Evolutionary conservation across 2,888 invertebrate genomes (phyloP).

Genomic region (Machimus atricapillus): DNA sequence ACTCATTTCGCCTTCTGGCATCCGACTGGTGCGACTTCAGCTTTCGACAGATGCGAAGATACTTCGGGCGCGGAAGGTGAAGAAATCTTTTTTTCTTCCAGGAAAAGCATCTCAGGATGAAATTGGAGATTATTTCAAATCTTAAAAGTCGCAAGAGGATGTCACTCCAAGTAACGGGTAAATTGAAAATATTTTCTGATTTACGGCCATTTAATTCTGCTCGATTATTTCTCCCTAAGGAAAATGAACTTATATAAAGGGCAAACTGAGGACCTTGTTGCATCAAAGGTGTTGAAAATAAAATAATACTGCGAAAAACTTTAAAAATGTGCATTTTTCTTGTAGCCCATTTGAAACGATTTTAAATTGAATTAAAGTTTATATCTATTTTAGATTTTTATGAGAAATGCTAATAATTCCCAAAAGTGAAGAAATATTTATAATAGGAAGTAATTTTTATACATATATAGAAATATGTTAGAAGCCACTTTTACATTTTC

Average conservation of each 20-base stretch:
- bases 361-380: too few species aligned
- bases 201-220: background rate
- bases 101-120: background rate
- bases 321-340: background rate
- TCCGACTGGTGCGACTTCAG: background rate
- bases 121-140: background rate
- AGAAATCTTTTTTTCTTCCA: background rate
- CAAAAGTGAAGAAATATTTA: too few species aligned
- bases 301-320: background rate
- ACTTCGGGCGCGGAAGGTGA: background rate
- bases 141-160: background rate
- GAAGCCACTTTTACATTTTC: too few species aligned
- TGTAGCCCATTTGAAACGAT: too few species aligned
- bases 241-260: background rate
- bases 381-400: too few species aligned
- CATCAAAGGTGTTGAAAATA: background rate
- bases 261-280: background rate
- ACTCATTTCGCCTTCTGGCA: background rate
- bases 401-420: too few species aligned
- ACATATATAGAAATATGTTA: too few species aligned
- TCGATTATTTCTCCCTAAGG: background rate
- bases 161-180: background rate
- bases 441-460: too few species aligned
- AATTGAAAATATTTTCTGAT: background rate
- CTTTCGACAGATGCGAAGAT: background rate